Base-by-base conservation (phyloP, 2,797 vertebrate genomes). In the Taeniopygia guttata region DNA sequence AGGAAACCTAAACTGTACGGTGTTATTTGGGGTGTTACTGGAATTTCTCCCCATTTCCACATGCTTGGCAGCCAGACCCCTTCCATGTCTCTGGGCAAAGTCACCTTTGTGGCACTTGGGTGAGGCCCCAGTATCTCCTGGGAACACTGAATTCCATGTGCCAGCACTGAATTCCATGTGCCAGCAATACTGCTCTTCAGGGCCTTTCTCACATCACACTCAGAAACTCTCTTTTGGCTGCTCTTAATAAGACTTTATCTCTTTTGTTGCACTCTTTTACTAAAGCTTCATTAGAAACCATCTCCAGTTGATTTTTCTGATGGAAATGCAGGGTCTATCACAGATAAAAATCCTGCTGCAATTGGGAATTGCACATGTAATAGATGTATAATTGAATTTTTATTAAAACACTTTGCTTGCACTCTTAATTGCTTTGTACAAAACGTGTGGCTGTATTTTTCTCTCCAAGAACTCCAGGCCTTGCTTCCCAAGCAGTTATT, bases 301-400 rank as follows among this genome's bases (percentile, higher is more conserved):
- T 52, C 72, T 67, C 3, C 12, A 79, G 45, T 43, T 92, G 48
- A 16, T 51, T 87, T 87, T 83, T 76, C 86, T 87, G 74, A 34
- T 62, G 76, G 88, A 96, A 95, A 90, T 54, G 59, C 64, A 92
- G 89, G 81, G 78, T 89, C 76, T 87, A 54, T 95, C 84, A 75
- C 86, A 89, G 91, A 95, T 55, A 92, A 83, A 86, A 87, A 79
- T 42, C 95, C 96, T 93, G 86, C 87, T 27, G 88, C 93, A 97
- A 68, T 64, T 90, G 96, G 91, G 95, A 96, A 97, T 86, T 81
- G 84, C 95, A 94, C 93, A 91, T 34, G 81, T 86, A 95, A 69
- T 95, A 94, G 96, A 92, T 94, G 67, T 60, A 62, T 95, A 94
- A 97, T 96, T 97, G 96, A 96, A 64, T 97, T 95, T 97, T 96